Conservation (phyloP, 2,797 vertebrate species). For the Hemibagrus guttatus region DNA sequence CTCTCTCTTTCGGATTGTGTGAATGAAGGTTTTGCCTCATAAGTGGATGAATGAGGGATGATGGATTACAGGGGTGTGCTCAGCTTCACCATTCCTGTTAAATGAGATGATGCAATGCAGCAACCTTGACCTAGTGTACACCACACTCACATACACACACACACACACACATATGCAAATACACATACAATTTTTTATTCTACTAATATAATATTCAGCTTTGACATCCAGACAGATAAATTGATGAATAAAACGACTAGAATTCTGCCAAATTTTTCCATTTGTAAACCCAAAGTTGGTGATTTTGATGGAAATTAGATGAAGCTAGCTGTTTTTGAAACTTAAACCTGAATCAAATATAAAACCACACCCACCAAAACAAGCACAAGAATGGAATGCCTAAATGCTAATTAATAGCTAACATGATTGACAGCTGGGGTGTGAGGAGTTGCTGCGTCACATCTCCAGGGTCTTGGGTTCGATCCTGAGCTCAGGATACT, state of each 20-base stretch:
- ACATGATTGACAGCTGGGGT: not conserved
- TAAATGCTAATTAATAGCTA: not conserved
- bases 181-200: not conserved
- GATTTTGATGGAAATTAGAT: not conserved
- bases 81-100: slow-evolving; percentile 39
- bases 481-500: not conserved
- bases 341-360: not conserved
- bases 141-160: slow-evolving; percentile 19
- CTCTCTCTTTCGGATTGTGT: slow-evolving; percentile 42
- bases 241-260: not conserved
- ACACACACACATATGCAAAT: not conserved
- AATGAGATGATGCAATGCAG: slow-evolving; percentile 49
- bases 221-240: not conserved
- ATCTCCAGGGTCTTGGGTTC: not conserved
- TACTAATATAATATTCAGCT: not conserved
- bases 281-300: not conserved
- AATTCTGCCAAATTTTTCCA: not conserved
- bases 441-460: not conserved
- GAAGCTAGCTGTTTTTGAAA: not conserved
- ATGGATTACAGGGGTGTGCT: slow-evolving; percentile 52
- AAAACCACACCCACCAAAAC: not conserved
- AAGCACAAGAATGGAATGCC: not conserved
- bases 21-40: slow-evolving; percentile 50
- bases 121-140: slow-evolving; percentile 25
- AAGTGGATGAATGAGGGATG: slow-evolving; percentile 55